Conservation (phyloP, 2,797 vertebrate species). For the Columba guinea region DNA sequence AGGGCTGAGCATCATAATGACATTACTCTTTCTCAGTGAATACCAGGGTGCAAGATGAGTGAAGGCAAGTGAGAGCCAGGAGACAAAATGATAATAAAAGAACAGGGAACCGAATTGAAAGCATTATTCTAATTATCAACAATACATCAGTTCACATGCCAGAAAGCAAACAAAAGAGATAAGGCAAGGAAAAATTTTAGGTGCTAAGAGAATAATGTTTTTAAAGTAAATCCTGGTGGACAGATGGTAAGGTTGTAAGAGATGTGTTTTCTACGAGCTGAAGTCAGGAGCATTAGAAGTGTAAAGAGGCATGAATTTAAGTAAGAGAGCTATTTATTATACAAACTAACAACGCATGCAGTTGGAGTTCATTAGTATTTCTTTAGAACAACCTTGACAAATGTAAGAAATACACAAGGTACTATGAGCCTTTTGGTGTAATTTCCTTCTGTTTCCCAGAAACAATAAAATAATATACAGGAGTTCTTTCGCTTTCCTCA, state of each 20-base stretch:
- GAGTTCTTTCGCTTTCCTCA: conserved; percentile 36
- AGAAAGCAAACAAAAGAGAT: not conserved
- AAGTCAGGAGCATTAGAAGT: not conserved
- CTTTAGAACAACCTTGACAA: conserved; percentile 3
- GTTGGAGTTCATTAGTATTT: conserved; percentile 29
- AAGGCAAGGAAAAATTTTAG: not conserved
- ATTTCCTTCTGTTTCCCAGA: conserved; percentile 31
- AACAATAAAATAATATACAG: conserved; percentile 43
- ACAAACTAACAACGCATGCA: not conserved
- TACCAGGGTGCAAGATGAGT: not conserved
- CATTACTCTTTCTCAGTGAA: not conserved
- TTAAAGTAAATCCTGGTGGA: not conserved
- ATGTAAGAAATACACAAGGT: not conserved
- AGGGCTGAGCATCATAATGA: not conserved
- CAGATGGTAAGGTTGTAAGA: not conserved
- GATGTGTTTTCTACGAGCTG: not conserved
- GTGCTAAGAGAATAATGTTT: not conserved
- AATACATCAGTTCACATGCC: not conserved
- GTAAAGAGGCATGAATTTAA: conserved; percentile 30
- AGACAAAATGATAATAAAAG: not conserved
- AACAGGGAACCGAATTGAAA: not conserved
- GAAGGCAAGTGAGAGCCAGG: not conserved
- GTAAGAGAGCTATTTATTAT: conserved; percentile 24
- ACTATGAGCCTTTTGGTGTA: not conserved
- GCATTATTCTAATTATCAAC: not conserved